Conservation (phyloP, 2,888 invertebrate species). For the Folsomia manolachei region DNA sequence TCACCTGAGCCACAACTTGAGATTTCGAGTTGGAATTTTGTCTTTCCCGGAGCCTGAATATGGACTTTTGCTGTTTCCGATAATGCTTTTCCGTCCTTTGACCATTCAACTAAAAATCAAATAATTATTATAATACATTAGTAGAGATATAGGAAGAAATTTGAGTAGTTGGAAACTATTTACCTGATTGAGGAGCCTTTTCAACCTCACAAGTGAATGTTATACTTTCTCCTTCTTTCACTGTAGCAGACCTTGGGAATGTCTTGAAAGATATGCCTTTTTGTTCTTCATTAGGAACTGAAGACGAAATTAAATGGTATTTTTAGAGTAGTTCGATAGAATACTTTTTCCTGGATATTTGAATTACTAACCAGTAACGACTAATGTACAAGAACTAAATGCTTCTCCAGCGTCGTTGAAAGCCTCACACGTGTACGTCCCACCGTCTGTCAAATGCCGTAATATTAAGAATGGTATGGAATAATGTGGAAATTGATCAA, state of each 20-base stretch:
- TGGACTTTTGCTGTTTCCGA: slow-evolving; percentile 77
- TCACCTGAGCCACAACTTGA: slow-evolving; percentile 71
- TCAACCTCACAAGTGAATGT: slow-evolving; percentile 78
- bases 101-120: slow-evolving; percentile 64
- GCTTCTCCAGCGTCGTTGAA: slow-evolving; percentile 92
- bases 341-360: neutral
- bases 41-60: slow-evolving; percentile 77
- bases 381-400: slow-evolving; percentile 85
- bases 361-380: slow-evolving; percentile 63
- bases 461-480: too few species aligned
- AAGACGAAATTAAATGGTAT: slow-evolving; percentile 27
- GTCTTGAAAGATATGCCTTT: slow-evolving; percentile 79
- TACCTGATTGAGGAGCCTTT: slow-evolving; percentile 60
- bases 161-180: slow-evolving; percentile 19
- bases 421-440: slow-evolving; percentile 93
- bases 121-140: slow-evolving; percentile 3
- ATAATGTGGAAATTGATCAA: too few species aligned
- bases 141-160: neutral
- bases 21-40: slow-evolving; percentile 74
- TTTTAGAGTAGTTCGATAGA: neutral
- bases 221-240: slow-evolving; percentile 74
- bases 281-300: slow-evolving; percentile 80
- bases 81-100: slow-evolving; percentile 87
- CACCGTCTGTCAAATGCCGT: too few species aligned
- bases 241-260: slow-evolving; percentile 85